Percentiles rank a stretch among this genome's conserved stretches.
phyloP scores from a whole-genome alignment of 1,140 invertebrate genomes.

The Drosophila obscura region DNA sequence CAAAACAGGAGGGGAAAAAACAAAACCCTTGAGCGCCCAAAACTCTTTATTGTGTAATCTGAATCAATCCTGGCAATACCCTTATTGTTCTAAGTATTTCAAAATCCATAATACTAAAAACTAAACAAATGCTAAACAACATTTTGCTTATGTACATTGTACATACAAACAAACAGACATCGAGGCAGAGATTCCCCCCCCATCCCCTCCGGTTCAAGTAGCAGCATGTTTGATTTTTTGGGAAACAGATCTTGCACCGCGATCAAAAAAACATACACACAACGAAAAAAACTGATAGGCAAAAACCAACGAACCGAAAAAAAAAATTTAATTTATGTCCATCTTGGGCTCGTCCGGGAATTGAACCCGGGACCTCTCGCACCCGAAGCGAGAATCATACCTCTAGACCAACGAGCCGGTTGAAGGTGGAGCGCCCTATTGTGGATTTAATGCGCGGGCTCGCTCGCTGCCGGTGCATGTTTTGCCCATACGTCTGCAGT shows the following conservation, averaged over 20 bases:
- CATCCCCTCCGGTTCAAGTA: too few species aligned
- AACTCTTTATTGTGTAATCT: slow-evolving; percentile 37
- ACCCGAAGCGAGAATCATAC: slow-evolving; percentile 88
- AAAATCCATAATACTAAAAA: slow-evolving; percentile 59
- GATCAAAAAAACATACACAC: too few species aligned
- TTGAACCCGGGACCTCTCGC: slow-evolving; percentile 93
- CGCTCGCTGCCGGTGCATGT: not conserved
- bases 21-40: slow-evolving; percentile 20
- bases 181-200: slow-evolving; percentile 6
- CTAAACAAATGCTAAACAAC: slow-evolving; percentile 62
- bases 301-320: slow-evolving; percentile 3
- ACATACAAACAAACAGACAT: slow-evolving; percentile 35
- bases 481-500: slow-evolving; percentile 12
- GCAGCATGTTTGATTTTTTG: too few species aligned
- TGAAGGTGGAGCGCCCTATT: slow-evolving; percentile 48
- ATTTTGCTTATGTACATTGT: slow-evolving; percentile 54
- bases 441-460: slow-evolving; percentile 17
- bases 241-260: too few species aligned
- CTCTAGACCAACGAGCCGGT: slow-evolving; percentile 80
- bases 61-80: slow-evolving; percentile 17
- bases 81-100: slow-evolving; percentile 69
- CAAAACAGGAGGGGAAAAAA: slow-evolving; percentile 16
- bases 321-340: slow-evolving; percentile 36
- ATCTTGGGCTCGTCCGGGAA: slow-evolving; percentile 90
- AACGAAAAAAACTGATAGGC: too few species aligned